These are phyloP conservation scores for Planiliza haematocheilus DNA, from an alignment of 2,113 vertebrate species.

Conservation along the genomic window DNA sequence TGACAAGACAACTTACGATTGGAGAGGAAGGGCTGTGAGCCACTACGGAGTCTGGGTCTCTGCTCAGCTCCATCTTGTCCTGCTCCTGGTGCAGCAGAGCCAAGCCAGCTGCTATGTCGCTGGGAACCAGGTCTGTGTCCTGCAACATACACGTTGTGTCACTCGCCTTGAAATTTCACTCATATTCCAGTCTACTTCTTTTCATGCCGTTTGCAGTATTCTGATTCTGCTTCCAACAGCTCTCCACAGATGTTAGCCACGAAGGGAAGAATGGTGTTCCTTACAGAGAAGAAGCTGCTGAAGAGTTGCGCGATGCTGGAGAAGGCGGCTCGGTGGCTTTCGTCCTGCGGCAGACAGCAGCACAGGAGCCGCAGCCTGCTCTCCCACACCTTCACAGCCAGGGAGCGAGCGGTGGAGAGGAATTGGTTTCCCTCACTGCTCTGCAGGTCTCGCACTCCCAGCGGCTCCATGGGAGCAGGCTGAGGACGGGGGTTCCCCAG, in stretches of 20 bases:
- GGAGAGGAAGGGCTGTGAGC: slow-evolving; percentile 82
- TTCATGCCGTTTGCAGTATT: neutral
- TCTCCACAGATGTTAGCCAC: neutral
- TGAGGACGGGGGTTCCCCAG: slow-evolving; percentile 84
- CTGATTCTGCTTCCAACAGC: no score
- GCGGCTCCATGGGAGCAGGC: slow-evolving; percentile 37
- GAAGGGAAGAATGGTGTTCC: neutral
- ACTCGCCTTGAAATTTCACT: neutral
- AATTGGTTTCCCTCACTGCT: slow-evolving; percentile 89
- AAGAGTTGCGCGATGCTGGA: slow-evolving; percentile 92
- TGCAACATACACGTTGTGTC: slow-evolving; percentile 62
- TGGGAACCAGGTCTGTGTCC: slow-evolving; percentile 97
- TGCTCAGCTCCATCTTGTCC: slow-evolving; percentile 86
- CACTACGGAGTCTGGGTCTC: slow-evolving; percentile 84
- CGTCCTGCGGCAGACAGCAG: slow-evolving; percentile 93
- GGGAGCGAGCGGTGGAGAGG: slow-evolving; percentile 86
- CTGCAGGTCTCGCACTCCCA: slow-evolving; percentile 82
- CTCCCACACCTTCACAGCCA: slow-evolving; percentile 93
- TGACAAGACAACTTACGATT: slow-evolving; percentile 79
- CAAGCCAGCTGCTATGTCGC: slow-evolving; percentile 95
- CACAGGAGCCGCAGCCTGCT: slow-evolving; percentile 89
- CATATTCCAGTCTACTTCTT: neutral
- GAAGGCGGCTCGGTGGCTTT: slow-evolving; percentile 90
- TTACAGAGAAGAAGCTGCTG: slow-evolving; percentile 91
- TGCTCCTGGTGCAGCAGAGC: slow-evolving; percentile 96